Base-by-base conservation (phyloP, 2,797 vertebrate genomes). In the Myotis findleyi region DNA sequence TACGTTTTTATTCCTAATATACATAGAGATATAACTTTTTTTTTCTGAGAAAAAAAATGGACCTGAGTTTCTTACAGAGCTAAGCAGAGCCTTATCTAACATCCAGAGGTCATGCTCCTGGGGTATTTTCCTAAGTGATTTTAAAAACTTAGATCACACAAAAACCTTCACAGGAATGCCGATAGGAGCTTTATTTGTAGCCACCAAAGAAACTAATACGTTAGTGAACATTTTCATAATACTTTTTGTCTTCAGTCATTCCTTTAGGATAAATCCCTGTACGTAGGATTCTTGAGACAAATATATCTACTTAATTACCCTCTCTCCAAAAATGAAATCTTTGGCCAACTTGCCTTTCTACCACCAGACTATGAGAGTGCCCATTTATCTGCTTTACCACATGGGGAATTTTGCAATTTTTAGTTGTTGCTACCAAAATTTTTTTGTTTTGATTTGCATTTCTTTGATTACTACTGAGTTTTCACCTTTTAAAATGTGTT, bases 11-110 rank as follows among this genome's bases (percentile, higher is more conserved):
- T 82, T 41, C 64, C 57, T 71, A 36, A 30, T 76, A 55, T 36
- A 76, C n/a, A 18, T 49, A 82, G 47, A 91, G 92, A 92, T 77
- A 20, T 33, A 85, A 47, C 7, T 81, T 47, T 87, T 47, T 89
- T 90, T 92, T 44, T 44, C 81, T 75, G 49, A 89, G 81, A n/a
- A 64, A 90, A 93, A 83, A 95, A 86, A 53, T 88, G 59, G 75
- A 66, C 36, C 23, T 62, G 44, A 81, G 33, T 88, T 81, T 91
- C 55, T 59, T 64, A 71, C 25, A 75, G 3, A 51, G 71, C 57
- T 95, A 94, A 79, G 68, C 41, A 62, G 87, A 92, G 33, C 76
- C 84, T 76, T 71, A 23, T 25, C 64, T 30, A 83, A 69, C 80
- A n/a, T 62, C 57, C 68, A 87, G 8, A 27, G 80, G 3, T 76